Percentiles rank a stretch among this genome's conserved stretches.
Evolutionary conservation across 1,140 invertebrate species (phyloP).

Genomic region (Cephus cinctus): DNA sequence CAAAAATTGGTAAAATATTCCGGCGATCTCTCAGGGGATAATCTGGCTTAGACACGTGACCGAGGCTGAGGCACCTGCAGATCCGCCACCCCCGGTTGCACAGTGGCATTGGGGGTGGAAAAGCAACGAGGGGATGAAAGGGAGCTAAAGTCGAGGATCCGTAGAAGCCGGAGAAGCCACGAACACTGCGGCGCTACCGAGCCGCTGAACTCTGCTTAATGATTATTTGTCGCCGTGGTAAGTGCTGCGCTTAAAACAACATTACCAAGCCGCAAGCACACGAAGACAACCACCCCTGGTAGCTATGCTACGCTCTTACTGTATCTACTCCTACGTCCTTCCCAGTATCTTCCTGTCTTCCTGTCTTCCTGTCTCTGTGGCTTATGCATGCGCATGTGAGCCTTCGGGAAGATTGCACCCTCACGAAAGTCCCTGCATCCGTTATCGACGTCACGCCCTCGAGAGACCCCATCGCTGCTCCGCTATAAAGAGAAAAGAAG

Average conservation of each 20-base stretch:
- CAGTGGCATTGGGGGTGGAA: background rate
- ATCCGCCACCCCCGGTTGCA: background rate
- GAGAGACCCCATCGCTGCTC: too few relatives aligned
- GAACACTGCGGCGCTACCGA: slow-evolving; percentile 13
- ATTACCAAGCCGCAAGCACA: slow-evolving; percentile 33
- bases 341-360: too few relatives aligned
- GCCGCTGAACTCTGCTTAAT: slow-evolving; percentile 37
- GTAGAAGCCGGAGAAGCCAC: too few relatives aligned
- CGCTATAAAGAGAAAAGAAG: too few relatives aligned
- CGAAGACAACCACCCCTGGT: slow-evolving; percentile 14
- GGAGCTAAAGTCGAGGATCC: background rate
- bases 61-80: slow-evolving; percentile 4
- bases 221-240: slow-evolving; percentile 41
- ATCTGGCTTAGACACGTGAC: slow-evolving; percentile 36
- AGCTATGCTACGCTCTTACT: too few relatives aligned
- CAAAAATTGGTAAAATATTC: slow-evolving; percentile 37
- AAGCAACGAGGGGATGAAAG: background rate
- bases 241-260: slow-evolving; percentile 39
- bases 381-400: too few relatives aligned
- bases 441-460: too few relatives aligned
- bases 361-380: too few relatives aligned
- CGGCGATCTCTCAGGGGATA: slow-evolving; percentile 35
- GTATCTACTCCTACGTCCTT: too few relatives aligned
- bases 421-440: too few relatives aligned
- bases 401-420: too few relatives aligned